Base-by-base conservation (phyloP, 2,113 vertebrate genomes). In the Athene noctua region DNA sequence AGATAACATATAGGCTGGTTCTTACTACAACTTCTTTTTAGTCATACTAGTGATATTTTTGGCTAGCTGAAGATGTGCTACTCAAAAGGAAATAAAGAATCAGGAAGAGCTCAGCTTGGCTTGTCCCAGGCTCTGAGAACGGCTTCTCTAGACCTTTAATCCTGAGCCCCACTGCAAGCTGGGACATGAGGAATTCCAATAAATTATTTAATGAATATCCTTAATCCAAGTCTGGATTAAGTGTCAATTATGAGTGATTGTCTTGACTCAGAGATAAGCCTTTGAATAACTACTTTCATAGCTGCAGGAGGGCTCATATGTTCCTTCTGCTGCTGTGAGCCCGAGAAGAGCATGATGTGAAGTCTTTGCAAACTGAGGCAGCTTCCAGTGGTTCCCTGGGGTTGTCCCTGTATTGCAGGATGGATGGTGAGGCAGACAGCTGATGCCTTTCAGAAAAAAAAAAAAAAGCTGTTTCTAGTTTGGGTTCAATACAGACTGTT, bases 311-410 rank as follows among this genome's bases (percentile, higher is more conserved):
- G 38, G 16, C 17, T 88, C 15, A 3, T 6, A 2, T 78, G 3
- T 62, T 52, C 65, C 47, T 81, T 55, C 70, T 49, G 26, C n/a
- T 92, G 84, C 61, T 0, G 0, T 10, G 32, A 92, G 46, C 29
- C 51, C 15, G 55, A 32, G 40, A 61, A 40, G 21, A 65, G 11
- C 0, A 0, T 14, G 54, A 2, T 4, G 32, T 0, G 2, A 54
- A 4, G 5, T 44, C 20, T 91, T 38, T 47, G 44, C 34, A 46
- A 77, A 15, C 34, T 19, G 27, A 2, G 15, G 52, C 6, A n/a
- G 11, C 25, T 91, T 70, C 51, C 46, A 21, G 75, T 6, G 3
- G 13, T 52, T 84, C 34, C 29, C 62, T 73, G 86, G 49, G 62
- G 11, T 36, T 40, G 30, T 38, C 25, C 65, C 19, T 9, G 36